Conservation (phyloP, 2,797 vertebrate species). For the Harpagifer antarcticus region DNA sequence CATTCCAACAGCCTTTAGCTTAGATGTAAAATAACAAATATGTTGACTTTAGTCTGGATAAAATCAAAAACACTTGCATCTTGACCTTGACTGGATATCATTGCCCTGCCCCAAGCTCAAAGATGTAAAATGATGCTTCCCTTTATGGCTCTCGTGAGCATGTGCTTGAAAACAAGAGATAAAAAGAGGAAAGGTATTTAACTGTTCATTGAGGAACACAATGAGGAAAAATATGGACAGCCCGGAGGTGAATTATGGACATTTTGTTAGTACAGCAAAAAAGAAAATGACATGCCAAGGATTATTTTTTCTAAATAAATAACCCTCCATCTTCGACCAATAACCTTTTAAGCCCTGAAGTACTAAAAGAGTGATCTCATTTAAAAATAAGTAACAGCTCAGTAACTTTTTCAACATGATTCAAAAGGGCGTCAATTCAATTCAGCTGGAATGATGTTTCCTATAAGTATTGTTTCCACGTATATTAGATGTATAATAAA, state of each 20-base stretch:
- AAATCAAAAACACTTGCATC: not conserved
- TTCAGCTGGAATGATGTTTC: not conserved
- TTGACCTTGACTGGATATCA: not conserved
- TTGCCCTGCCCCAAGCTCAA: not conserved
- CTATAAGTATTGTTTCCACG: not conserved
- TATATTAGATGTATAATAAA: not conserved
- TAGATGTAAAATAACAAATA: not conserved
- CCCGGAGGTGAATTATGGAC: not conserved
- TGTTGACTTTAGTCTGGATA: not conserved
- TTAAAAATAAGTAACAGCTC: not conserved
- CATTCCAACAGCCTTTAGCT: not conserved
- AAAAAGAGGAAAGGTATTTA: not conserved
- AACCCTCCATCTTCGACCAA: not conserved
- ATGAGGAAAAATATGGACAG: not conserved
- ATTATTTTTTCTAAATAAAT: not conserved
- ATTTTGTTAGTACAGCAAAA: not conserved
- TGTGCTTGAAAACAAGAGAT: no score
- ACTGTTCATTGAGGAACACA: not conserved
- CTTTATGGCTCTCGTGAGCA: no score
- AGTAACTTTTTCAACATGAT: not conserved
- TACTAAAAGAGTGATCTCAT: not conserved
- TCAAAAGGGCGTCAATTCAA: not conserved
- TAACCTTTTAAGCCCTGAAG: not conserved
- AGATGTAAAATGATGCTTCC: not conserved
- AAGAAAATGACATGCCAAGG: not conserved